Conservation (phyloP, 1,140 invertebrate genomes). For the Potamilus streckersoni region DNA sequence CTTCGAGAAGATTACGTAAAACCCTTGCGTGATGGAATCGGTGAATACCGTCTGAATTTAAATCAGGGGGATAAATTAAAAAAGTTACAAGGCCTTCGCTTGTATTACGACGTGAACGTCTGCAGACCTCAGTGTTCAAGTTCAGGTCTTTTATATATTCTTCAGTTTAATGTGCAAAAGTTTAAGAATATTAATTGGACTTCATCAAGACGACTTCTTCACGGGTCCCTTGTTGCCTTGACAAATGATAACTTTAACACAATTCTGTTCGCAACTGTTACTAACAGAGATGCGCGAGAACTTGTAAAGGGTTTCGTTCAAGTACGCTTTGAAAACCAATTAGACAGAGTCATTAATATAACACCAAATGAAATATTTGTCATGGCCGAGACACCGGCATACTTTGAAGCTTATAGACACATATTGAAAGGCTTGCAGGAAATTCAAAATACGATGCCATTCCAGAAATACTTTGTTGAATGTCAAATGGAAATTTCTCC, state of each 20-base stretch:
- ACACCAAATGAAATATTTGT: slow-evolving; percentile 42
- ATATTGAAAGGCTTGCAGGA: too few species aligned
- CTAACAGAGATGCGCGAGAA: slow-evolving; percentile 70
- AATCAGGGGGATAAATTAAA: slow-evolving; percentile 16
- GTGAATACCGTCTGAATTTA: slow-evolving; percentile 31
- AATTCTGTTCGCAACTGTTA: slow-evolving; percentile 78
- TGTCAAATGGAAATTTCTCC: too few species aligned
- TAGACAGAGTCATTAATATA: slow-evolving; percentile 22
- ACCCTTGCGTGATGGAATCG: slow-evolving; percentile 65
- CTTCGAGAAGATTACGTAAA: slow-evolving; percentile 77
- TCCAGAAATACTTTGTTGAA: too few species aligned
- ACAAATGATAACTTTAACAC: slow-evolving; percentile 77
- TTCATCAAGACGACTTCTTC: slow-evolving; percentile 75
- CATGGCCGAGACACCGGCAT: slow-evolving; percentile 68
- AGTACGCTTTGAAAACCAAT: slow-evolving; percentile 64
- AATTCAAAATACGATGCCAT: too few species aligned
- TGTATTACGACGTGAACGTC: slow-evolving; percentile 52
- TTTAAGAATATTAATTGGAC: slow-evolving; percentile 60
- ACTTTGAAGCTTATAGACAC: too few species aligned
- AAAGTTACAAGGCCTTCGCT: slow-evolving; percentile 36
- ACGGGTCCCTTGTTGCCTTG: slow-evolving; percentile 79
- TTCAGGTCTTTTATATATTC: slow-evolving; percentile 38
- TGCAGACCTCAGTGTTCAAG: slow-evolving; percentile 38
- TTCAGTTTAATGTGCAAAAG: slow-evolving; percentile 53
- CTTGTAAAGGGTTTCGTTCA: slow-evolving; percentile 50